Conservation (phyloP, 2,888 invertebrate species). For the Strigamia crassipes region DNA sequence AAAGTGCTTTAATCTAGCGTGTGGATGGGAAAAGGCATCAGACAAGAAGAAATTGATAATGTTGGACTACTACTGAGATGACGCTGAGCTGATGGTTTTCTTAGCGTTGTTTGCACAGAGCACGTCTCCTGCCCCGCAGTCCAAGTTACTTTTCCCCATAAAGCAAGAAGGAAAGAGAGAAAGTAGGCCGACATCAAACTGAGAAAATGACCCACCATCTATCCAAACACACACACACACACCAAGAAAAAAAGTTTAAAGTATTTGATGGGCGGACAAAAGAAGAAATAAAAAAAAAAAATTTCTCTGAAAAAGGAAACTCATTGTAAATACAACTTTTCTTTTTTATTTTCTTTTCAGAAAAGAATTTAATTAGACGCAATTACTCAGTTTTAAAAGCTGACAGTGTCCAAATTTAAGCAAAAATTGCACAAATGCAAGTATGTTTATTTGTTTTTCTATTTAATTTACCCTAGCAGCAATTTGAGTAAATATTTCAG, state of each 20-base stretch:
- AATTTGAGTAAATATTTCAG: neutral
- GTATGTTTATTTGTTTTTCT: neutral
- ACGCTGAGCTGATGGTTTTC: constrained; percentile 34
- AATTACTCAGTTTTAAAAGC: neutral
- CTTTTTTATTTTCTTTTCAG: neutral
- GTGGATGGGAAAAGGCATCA: constrained; percentile 34
- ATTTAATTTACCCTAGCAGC: neutral
- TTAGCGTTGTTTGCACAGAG: constrained; percentile 27
- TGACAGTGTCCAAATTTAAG: neutral
- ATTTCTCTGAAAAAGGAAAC: neutral
- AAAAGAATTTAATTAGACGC: neutral
- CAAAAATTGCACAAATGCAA: neutral
- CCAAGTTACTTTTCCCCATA: constrained; percentile 31
- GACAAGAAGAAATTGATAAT: constrained; percentile 29
- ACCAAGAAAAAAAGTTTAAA: constrained; percentile 17
- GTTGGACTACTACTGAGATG: constrained; percentile 16
- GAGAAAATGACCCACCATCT: constrained; percentile 31
- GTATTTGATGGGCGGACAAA: constrained; percentile 30
- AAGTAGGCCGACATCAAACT: constrained; percentile 18
- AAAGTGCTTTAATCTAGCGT: constrained; percentile 24
- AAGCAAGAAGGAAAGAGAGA: constrained; percentile 1
- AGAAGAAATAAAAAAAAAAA: neutral
- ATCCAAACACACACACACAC: neutral
- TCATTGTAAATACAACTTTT: neutral
- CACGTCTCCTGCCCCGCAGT: constrained; percentile 25